These are phyloP conservation scores for Plecotus auritus DNA, from an alignment of 2,113 vertebrate species.

Conservation along the genomic window DNA sequence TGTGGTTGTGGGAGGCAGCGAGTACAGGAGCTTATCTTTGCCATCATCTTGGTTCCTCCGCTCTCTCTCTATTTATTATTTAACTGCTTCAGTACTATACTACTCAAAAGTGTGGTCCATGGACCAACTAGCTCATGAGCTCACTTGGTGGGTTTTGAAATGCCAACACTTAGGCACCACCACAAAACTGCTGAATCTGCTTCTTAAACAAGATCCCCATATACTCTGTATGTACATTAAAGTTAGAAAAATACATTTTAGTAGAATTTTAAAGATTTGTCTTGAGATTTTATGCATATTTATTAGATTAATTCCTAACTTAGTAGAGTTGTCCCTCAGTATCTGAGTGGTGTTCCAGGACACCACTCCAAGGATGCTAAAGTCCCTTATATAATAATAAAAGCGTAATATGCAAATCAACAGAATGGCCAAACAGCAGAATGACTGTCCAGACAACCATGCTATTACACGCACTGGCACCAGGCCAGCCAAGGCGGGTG, in stretches of 20 bases:
- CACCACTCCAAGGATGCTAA: not conserved
- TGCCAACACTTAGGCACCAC: not conserved
- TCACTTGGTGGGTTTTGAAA: not conserved
- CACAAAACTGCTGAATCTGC: not conserved
- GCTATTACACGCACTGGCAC: too few relatives aligned
- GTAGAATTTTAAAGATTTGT: not conserved
- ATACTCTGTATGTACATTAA: not conserved
- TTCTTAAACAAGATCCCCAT: not conserved
- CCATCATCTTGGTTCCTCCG: too few relatives aligned
- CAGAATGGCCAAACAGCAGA: too few relatives aligned
- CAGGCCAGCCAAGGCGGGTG: too few relatives aligned
- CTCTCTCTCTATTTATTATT: not conserved
- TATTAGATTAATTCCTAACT: not conserved
- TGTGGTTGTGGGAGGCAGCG: too few relatives aligned
- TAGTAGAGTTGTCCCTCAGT: not conserved
- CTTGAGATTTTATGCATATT: not conserved
- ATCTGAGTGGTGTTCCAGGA: too few relatives aligned
- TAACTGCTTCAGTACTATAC: not conserved
- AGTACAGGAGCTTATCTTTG: too few relatives aligned
- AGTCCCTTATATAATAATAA: too few relatives aligned
- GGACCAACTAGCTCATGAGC: not conserved
- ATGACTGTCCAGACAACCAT: too few relatives aligned
- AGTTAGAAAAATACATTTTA: not conserved
- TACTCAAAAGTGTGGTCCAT: not conserved
- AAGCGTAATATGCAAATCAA: too few relatives aligned